Evolutionary conservation across 2,888 invertebrate species (phyloP), one percentile per base, ranked within the genome.

Genomic region (Epistrophe eligans): DNA sequence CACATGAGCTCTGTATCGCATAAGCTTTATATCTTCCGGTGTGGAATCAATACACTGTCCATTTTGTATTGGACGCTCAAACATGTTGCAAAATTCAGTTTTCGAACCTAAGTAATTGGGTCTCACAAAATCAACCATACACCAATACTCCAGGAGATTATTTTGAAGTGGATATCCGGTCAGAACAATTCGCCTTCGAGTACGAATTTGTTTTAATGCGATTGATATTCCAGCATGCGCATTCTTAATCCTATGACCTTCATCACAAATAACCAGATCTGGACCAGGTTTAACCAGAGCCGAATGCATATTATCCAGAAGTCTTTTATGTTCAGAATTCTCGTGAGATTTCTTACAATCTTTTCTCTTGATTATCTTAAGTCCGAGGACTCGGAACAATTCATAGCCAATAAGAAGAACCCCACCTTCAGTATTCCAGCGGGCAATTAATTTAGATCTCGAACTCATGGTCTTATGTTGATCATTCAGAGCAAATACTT

Each of bases 121-220:
- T 28, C 99, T 90, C 0, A 99, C 99, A 93, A 99, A 99, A 92
- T 99, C 99, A 0, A 99, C 99, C 99, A 99, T 99, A 91, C 99
- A 99, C 98, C 98, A 99, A 92, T 99, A 99, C 91, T 98, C 98
- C 77, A 98, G 93, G 19, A 99, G 94, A 93, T 99, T 99, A 93
- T 99, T 99, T 93, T 99, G 99, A 13, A 99, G 94, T 0, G 99
- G 99, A 93, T 99, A 99, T 4, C 99, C 99, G 4, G 99, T 99
- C 38, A 99, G 94, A 0, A 99, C 99, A 17, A 99, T 96, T 88
- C 99, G 95, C 17, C 99, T 95, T 91, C 98, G 97, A 0, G 99
- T 99, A 89, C 96, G 94, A 94, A 99, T 98, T 91, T 98, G 97
- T 91, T 99, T 99, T 52, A 99, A 94, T 0, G 99, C 98, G 91